Base-by-base conservation (phyloP, 2,797 vertebrate species). In the Setipinna tenuifilis region DNA sequence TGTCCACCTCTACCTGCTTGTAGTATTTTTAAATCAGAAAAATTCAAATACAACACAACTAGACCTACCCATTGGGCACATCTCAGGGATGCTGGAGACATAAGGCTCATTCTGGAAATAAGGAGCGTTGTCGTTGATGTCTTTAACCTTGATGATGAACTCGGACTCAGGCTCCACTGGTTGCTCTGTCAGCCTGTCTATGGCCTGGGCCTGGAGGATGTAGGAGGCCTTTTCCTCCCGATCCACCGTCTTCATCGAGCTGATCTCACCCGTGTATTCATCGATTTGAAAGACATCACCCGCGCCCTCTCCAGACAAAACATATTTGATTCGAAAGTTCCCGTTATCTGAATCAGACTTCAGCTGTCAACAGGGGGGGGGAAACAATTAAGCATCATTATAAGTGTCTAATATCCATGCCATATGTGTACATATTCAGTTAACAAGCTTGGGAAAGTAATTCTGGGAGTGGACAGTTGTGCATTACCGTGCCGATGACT, bases 91-190 rank as follows among this genome's bases (percentile, higher is more conserved):
- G 89, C 93, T 96, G 89, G 96, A 96, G 83, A 95, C 91, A 89
- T 99, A 99, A 2, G 98, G 98, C 88, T 95, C 97, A 81, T 97
- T 95, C 91, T 96, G 96, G 93, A 99, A 99, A 89, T 94, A 92
- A 0, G 98, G 98, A 88, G 92, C 93, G 82, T 98, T 97, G 91
- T 99, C 97, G 88, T 99, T 99, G 94, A 98, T 90, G 94, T 99
- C 98, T 91, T 92, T 95, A 86, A 99, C 97, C 88, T 95, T 97
- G 94, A 99, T 96, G 93, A 97, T 96, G 92, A 99, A 98, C 92
- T 98, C 97, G 12, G 96, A 98, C 88, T 97, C 95, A 2, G 97
- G 95, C 90, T 98, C 98, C 88, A 97, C 94, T 0, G 96, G 96
- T 88, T 95, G 92, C 0, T 92, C 90, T 65, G 96, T 94, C n/a